A percentile compares a stretch with the other conserved stretches of the same genome.
Evolutionary conservation across 1,140 invertebrate genomes (phyloP).

Genomic region (Drosophila saltans): DNA sequence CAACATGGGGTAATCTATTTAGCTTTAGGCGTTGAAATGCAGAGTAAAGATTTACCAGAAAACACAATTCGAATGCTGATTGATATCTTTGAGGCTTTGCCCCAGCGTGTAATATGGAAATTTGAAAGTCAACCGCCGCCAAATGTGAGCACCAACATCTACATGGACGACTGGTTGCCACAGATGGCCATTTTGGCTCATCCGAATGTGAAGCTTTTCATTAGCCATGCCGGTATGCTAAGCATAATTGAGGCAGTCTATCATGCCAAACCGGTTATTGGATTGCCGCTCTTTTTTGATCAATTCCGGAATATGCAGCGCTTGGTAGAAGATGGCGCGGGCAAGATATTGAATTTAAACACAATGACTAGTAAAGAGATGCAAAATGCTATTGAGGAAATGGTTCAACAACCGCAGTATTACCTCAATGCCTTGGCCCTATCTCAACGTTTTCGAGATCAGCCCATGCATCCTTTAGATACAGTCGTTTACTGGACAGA

Average conservation of each 20-base stretch:
- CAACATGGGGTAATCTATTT: slow-evolving; percentile 86
- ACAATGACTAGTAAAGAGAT: slow-evolving; percentile 40
- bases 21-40: slow-evolving; percentile 86
- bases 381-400: slow-evolving; percentile 20
- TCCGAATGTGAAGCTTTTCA: slow-evolving; percentile 87
- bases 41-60: slow-evolving; percentile 84
- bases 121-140: slow-evolving; percentile 85
- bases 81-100: slow-evolving; percentile 84
- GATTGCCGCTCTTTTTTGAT: slow-evolving; percentile 87
- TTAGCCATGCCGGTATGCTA: slow-evolving; percentile 89
- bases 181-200: slow-evolving; percentile 89
- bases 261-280: slow-evolving; percentile 88
- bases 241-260: slow-evolving; percentile 88
- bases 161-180: slow-evolving; percentile 87
- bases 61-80: slow-evolving; percentile 84
- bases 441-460: slow-evolving; percentile 87
- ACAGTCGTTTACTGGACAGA: slow-evolving; percentile 89
- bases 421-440: slow-evolving; percentile 83
- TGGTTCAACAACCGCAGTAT: slow-evolving; percentile 61
- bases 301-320: slow-evolving; percentile 85
- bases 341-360: slow-evolving; percentile 58
- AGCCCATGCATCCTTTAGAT: slow-evolving; percentile 86
- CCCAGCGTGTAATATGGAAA: slow-evolving; percentile 88
- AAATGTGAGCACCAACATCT: slow-evolving; percentile 85
- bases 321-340: slow-evolving; percentile 82